Evolutionary conservation across 1,140 invertebrate species (phyloP), one percentile per base, ranked within the genome.

Genomic region (Calosoma granatense): DNA sequence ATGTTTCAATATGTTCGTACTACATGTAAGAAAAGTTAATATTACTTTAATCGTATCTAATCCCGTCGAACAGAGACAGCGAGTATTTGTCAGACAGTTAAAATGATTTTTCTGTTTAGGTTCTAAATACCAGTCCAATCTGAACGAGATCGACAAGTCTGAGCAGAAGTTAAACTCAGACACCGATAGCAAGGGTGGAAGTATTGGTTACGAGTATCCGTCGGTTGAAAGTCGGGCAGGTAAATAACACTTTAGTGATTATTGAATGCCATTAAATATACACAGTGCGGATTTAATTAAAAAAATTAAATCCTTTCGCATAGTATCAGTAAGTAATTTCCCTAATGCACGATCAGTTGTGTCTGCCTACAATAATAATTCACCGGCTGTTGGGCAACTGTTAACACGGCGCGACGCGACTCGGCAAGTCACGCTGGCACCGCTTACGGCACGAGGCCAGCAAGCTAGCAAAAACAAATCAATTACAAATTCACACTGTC

Each of bases 141-240:
- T 85, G 59, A 85, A 84, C 66, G 82, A 85, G 68, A 81, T 85
- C 61, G 82, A 78, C 61, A 84, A 83, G 71, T 85, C 81, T 26
- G 81, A 85, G 68, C 82, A 83, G 66, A 84, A 84, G 71, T 82
- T 81, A 26, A 71, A 68, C 62, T 62, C 70, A 59, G 76, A 79
- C 64, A 69, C 65, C 22, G 72, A 75, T 55, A 64, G 67, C 56
- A 70, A 68, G 64, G 67, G 70, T 43, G 63, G 64, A 55, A 64
- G 62, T 62, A 69, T 66, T 55, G 63, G 65, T 55, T 59, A 63
- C 53, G 63, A 65, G 47, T 66, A 67, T 63, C 63, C 67, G 53
- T 65, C 58, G 23, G 66, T 67, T 55, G 64, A 61, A n/a, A 61
- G 55, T 43, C 53, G 59, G n/a, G 26, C 56, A 51, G 60, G 64